Evolutionary conservation across 2,113 vertebrate genomes (phyloP), one percentile per base, ranked within the genome.

Genomic region (Capricornis sumatraensis): DNA sequence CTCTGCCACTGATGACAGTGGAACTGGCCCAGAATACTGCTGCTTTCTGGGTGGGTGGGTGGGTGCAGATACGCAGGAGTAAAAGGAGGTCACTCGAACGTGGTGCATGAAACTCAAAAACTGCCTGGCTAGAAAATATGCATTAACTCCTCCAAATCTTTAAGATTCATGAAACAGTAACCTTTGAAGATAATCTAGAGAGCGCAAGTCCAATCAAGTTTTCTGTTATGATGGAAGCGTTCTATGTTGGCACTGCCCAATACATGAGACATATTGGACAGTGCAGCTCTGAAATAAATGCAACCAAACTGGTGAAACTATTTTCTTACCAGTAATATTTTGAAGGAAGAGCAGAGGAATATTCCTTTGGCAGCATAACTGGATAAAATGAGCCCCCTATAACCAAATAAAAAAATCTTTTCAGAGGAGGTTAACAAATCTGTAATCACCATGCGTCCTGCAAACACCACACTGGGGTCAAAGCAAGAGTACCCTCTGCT

Each of bases 301-400:
- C 9, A 90, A 10, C 15, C 50, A 67, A 91, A 33, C n/a, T 30
- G 33, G 78, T 9, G 55, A 52, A 3, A 10, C 52, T 30, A 64
- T 15, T 98, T 97, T 98, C 98, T 98, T 74, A 99, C 99, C 99
- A 89, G 99, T 99, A 94, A 99, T 99, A 96, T 99, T 99, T 95
- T 99, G 99, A 57, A 99, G 99, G 97, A 99, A 99, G 91, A 99
- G 98, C 95, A 99, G 99, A 33, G 99, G 99, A 97, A 99, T 99
- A 97, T 99, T 99, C 96, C 99, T 99, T 79, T 99, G 99, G 98
- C 99, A 99, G 98, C 99, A 99, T 85, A 99, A 96, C 98, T 99
- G 99, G 97, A 99, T 99, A 95, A 99, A 99, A 98, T 99, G 99
- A 6, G 99, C 99, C 94, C 98, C 99, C 99, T 99, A 98, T 8